Percentiles rank a stretch among this genome's conserved stretches.
phyloP scores from a whole-genome alignment of 2,113 vertebrate species.

The Rattus norvegicus region DNA sequence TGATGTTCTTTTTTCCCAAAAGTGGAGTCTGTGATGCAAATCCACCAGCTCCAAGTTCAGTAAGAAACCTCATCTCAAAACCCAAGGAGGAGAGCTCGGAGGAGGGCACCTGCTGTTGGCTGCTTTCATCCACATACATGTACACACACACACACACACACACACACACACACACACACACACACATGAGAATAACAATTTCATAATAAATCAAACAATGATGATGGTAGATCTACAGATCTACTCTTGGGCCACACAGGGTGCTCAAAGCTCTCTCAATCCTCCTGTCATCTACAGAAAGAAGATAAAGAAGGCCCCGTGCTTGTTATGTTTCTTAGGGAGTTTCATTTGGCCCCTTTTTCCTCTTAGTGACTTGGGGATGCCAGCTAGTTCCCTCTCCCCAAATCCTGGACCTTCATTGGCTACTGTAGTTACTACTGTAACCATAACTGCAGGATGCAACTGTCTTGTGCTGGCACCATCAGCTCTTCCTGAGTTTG shows the following conservation, averaged over 20 bases:
- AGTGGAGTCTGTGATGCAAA: constrained; percentile 9
- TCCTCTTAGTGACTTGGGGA: constrained; percentile 53
- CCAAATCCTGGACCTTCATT: neutral
- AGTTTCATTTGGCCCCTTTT: constrained; percentile 42
- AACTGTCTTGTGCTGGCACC: constrained; percentile 60
- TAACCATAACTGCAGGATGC: constrained; percentile 66
- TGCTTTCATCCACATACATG: neutral
- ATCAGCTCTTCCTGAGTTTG: constrained; percentile 72
- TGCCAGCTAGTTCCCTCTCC: constrained; percentile 55
- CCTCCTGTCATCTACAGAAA: neutral
- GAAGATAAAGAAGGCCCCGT: constrained; percentile 9
- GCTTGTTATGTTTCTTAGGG: constrained; percentile 42
- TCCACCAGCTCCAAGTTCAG: neutral
- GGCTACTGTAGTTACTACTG: constrained; percentile 59
- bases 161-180: neutral
- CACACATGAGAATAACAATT: neutral
- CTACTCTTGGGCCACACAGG: neutral
- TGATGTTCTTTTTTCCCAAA: constrained; percentile 40
- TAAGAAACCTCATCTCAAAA: neutral
- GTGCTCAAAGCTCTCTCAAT: neutral
- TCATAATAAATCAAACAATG: no score
- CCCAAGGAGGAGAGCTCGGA: neutral
- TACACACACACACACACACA: neutral
- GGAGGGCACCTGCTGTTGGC: neutral
- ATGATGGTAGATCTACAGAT: neutral